These are phyloP conservation scores for Cydia strobilella DNA, from an alignment of 1,140 invertebrate genomes.

Conservation along the genomic window DNA sequence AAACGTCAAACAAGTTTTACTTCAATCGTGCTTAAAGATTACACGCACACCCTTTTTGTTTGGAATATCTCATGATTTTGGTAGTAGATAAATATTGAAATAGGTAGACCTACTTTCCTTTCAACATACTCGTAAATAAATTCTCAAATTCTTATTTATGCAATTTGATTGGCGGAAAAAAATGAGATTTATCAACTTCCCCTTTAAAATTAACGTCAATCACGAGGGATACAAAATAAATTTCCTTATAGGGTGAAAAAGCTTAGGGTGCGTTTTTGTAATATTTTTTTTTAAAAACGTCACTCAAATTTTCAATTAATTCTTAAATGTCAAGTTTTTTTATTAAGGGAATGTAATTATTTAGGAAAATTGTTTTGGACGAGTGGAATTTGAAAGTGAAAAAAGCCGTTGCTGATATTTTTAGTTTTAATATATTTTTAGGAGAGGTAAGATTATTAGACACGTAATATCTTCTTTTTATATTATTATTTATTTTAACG, in stretches of 20 bases:
- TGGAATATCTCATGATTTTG: no score
- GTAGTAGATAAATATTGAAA: no score
- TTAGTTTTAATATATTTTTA: no score
- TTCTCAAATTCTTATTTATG: neutral
- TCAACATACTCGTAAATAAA: no score
- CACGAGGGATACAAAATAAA: neutral
- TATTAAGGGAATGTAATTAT: neutral
- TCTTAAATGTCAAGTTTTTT: neutral
- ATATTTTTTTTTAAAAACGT: neutral
- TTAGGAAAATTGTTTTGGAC: neutral
- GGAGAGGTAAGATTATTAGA: no score
- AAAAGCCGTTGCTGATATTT: no score
- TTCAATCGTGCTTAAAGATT: no score
- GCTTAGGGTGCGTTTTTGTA: neutral
- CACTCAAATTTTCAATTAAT: constrained; percentile 1
- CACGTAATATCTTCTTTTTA: no score
- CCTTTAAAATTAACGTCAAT: neutral
- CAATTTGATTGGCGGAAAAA: neutral
- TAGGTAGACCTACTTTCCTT: no score
- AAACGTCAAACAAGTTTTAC: no score
- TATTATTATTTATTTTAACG: no score
- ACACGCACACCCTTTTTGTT: no score
- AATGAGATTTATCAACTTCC: constrained; percentile 4
- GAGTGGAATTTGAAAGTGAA: neutral
- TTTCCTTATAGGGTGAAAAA: constrained; percentile 4